Conservation (phyloP, 2,888 invertebrate species). For the Macaria liturata region DNA sequence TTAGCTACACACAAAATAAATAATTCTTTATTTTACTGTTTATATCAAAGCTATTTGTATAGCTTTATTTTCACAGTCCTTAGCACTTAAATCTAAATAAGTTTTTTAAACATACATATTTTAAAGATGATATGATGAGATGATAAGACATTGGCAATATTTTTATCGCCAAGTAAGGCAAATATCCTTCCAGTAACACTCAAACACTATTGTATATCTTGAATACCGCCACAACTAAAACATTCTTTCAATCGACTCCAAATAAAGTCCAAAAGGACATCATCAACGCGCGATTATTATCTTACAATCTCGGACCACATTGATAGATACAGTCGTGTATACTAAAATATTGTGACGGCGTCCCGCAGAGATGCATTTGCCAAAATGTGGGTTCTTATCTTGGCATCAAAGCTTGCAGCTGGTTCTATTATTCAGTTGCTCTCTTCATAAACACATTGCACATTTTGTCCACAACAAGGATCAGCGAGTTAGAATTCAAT, state of each 20-base stretch:
- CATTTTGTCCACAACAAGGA: conserved; percentile 40
- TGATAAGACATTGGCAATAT: too few relatives aligned
- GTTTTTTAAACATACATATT: too few relatives aligned
- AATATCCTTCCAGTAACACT: too few relatives aligned
- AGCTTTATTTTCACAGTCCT: too few relatives aligned
- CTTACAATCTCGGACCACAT: conserved; percentile 51
- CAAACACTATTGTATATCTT: too few relatives aligned
- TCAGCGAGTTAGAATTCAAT: conserved; percentile 9
- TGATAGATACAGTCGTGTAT: conserved; percentile 70
- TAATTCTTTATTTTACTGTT: too few relatives aligned
- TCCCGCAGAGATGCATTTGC: conserved; percentile 78
- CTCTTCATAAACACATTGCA: conserved; percentile 59
- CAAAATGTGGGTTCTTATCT: conserved; percentile 81
- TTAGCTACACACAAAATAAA: too few relatives aligned
- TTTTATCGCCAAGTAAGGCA: too few relatives aligned
- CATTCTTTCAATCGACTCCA: neutral
- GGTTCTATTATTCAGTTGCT: conserved; percentile 62
- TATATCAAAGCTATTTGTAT: too few relatives aligned
- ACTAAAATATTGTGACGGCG: conserved; percentile 81
- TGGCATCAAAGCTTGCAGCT: conserved; percentile 67
- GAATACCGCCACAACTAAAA: neutral
- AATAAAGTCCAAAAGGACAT: conserved; percentile 22
- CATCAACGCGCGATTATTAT: conserved; percentile 36
- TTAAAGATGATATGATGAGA: too few relatives aligned
- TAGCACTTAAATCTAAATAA: too few relatives aligned